phyloP scores from a whole-genome alignment of 1,140 invertebrate species.

The Carposina sasakii region DNA sequence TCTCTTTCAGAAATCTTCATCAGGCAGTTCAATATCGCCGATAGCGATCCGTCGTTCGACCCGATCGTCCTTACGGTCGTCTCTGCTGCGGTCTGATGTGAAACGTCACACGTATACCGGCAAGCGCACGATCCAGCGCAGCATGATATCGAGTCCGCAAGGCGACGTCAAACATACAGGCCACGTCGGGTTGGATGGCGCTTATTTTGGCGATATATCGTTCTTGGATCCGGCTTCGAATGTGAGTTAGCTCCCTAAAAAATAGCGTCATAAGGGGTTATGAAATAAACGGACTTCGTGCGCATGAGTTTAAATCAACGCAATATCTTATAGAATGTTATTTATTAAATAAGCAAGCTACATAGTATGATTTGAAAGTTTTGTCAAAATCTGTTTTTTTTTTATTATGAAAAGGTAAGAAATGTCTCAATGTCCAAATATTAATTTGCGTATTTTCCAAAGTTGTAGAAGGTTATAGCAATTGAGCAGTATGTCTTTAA shows the following conservation, averaged over 20 bases:
- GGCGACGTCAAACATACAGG: conserved; percentile 97
- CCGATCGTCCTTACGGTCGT: conserved; percentile 40
- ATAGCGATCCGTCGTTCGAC: conserved; percentile 40
- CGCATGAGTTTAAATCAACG: too few species aligned
- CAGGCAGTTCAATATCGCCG: conserved; percentile 38
- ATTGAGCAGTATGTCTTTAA: too few species aligned
- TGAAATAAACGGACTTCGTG: too few species aligned
- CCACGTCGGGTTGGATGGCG: conserved; percentile 96
- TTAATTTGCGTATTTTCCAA: too few species aligned
- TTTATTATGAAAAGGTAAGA: too few species aligned
- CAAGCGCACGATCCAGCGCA: conserved; percentile 82
- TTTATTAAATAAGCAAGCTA: too few species aligned
- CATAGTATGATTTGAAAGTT: too few species aligned
- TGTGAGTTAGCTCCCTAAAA: conserved; percentile 53
- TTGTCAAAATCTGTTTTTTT: too few species aligned
- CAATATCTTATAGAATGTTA: too few species aligned
- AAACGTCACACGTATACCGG: conserved; percentile 61
- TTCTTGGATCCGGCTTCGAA: conserved; percentile 78
- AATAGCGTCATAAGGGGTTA: too few species aligned
- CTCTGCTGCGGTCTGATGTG: conserved; percentile 46
- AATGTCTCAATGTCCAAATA: too few species aligned
- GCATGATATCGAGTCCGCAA: conserved; percentile 97
- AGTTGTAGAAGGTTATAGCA: too few species aligned
- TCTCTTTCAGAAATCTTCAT: conserved; percentile 24
- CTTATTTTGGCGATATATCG: conserved; percentile 95